Evolutionary conservation across 2,888 invertebrate species (phyloP).

Genomic region (Pecten maximus): DNA sequence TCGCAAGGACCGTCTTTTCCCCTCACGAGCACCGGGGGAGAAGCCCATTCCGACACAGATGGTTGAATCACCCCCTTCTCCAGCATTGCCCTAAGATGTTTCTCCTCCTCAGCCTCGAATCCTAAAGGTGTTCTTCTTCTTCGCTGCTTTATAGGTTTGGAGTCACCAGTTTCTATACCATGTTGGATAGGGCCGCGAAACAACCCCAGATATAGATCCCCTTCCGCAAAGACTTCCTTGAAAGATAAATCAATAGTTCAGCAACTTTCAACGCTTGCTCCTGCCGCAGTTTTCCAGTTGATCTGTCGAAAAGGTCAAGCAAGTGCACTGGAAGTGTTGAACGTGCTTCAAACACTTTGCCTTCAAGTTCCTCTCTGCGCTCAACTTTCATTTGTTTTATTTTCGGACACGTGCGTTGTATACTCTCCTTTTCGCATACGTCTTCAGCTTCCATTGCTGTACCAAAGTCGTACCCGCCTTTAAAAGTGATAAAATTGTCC

Average conservation of each 20-base stretch:
- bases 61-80: no score
- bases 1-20: no score
- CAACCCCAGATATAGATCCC: slow-evolving; percentile 35
- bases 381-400: neutral
- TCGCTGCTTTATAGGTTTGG: no score
- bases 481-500: neutral
- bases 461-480: neutral
- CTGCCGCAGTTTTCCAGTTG: neutral
- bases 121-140: no score
- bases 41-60: no score
- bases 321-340: neutral
- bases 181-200: slow-evolving; percentile 39
- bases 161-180: slow-evolving; percentile 40
- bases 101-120: no score
- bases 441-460: neutral
- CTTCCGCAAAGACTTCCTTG: slow-evolving; percentile 39
- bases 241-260: neutral
- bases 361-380: neutral
- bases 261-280: neutral
- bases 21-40: no score
- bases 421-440: neutral
- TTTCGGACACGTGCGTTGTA: no score
- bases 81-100: no score
- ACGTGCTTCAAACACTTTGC: neutral
- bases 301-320: neutral